Base-by-base conservation (phyloP, 1,140 invertebrate species). In the Brachionus paranguensis region DNA sequence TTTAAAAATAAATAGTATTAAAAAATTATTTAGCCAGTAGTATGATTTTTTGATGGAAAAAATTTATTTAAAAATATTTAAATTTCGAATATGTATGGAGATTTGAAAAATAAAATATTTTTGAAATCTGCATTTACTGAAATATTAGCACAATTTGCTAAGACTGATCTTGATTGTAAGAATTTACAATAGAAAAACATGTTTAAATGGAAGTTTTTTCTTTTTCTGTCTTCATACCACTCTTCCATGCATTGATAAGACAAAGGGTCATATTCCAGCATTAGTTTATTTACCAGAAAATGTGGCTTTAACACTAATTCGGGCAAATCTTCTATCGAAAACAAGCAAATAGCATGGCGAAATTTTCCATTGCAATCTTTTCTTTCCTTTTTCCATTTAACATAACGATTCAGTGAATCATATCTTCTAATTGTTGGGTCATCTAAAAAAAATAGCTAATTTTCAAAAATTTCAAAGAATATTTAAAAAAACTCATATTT, bases 261-360 rank as follows among this genome's bases (percentile, higher is more conserved):
- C 3, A 86, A 70, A 0, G 84, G 87, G 27, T 88, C 85, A 64
- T 78, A 86, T 29, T 86, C 84, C 17, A 84, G 74, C 81, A 87
- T 85, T 70, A 89, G 87, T 79, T 89, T 89, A 85, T 89, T 89
- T 43, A 86, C 87, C 81, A 89, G 87, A 12, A 89, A 60, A 68
- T 87, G 85, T n/a, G 70, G 85, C 27, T 85, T 43, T 8, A 72
- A 10, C 0, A 65, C 60, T 0, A 88, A 53, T 20, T 79, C 72
- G 1, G 85, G 85, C 20, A 85, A 11, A 47, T 47, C 45, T 47
- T 47, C 45, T 5, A 47, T 79, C 14, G 86, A 85, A 64, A 87
- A 86, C 17, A 88, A 86, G 84, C 88, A 88, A 43, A 88, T 86
- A 1, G 45, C 45, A 47, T 47, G 45, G 14, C 81, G 87, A 88